Evolutionary conservation across 2,888 invertebrate species (phyloP), one percentile per base, ranked within the genome.

Genomic region (Thyatira batis): DNA sequence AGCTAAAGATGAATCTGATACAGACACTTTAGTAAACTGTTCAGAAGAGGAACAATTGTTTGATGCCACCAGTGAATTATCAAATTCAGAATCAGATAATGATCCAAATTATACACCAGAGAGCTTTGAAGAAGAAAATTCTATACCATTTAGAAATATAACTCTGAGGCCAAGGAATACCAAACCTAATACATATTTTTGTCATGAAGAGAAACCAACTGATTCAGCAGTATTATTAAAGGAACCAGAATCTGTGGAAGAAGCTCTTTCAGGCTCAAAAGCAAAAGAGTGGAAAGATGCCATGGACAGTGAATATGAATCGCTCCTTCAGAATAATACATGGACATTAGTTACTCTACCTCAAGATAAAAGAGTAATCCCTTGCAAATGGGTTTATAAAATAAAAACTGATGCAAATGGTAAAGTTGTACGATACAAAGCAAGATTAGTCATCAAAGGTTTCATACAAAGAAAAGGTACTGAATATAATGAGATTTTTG

Each of bases 301-400:
- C 3, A 69, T 69, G 62, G 28, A 65, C 11, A 56, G 55, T 8
- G 67, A 71, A 48, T 63, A 57, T 48, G 21, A 66, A 9, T 65
- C 68, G 3, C 51, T 70, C n/a, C 21, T 64, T 11, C 48, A 56
- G n/a, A 67, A 67, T 50, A 51, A 63, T 43, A 64, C 64, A 23
- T 71, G 64, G 63, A 54, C 44, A 53, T 54, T 69, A 1, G 51
- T 52, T 25, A 54, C 58, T 45, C 28, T 63, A 49, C 63, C 69
- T 25, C 53, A 49, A 17, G 53, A 53, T 30, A 60, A 55, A 52
- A 58, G 57, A 39, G n/a, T 54, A 0, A 61, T 71, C 5, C 62
- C 62, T 17, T 59, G 59, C 30, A 72, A 68, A 60, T 76, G 69
- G 67, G 62, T 69, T 2, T 69, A 58, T 50, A 67, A 67, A 52